phyloP scores from a whole-genome alignment of 2,888 invertebrate species.

The Mayetiola destructor region DNA sequence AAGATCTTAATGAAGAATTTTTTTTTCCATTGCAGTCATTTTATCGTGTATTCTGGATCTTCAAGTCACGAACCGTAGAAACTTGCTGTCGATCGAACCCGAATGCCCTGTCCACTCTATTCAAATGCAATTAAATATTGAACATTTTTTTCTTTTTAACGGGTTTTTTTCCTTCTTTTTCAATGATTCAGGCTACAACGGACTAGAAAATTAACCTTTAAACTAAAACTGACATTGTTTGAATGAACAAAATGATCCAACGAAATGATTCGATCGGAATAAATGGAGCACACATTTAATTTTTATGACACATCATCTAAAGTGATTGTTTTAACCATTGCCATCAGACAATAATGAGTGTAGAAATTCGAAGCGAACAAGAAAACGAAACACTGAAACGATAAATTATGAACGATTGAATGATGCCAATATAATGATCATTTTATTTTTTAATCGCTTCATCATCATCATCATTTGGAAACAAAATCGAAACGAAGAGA shows the following conservation, averaged over 20 bases:
- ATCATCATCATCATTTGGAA: slow-evolving; percentile 10
- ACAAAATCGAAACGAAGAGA: too few relatives aligned
- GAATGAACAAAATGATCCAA: too few relatives aligned
- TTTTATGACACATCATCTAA: slow-evolving; percentile 12
- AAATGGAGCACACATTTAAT: slow-evolving; percentile 6
- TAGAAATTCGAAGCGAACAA: neutral
- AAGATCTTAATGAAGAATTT: too few relatives aligned
- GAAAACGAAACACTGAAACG: too few relatives aligned
- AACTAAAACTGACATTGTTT: too few relatives aligned
- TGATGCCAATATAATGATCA: slow-evolving; percentile 2
- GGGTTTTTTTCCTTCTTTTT: too few relatives aligned
- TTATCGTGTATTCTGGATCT: neutral
- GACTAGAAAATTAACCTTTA: too few relatives aligned
- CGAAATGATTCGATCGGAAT: neutral
- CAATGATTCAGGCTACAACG: too few relatives aligned
- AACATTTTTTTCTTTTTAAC: too few relatives aligned
- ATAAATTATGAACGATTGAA: neutral
- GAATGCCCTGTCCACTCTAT: too few relatives aligned
- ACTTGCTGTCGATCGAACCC: neutral
- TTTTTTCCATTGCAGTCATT: too few relatives aligned
- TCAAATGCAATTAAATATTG: too few relatives aligned
- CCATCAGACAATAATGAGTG: neutral
- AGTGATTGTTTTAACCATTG: neutral
- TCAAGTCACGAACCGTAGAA: neutral
- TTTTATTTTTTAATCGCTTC: neutral